phyloP scores from a whole-genome alignment of 2,797 vertebrate genomes.

The Chaetophractus vellerosus region DNA sequence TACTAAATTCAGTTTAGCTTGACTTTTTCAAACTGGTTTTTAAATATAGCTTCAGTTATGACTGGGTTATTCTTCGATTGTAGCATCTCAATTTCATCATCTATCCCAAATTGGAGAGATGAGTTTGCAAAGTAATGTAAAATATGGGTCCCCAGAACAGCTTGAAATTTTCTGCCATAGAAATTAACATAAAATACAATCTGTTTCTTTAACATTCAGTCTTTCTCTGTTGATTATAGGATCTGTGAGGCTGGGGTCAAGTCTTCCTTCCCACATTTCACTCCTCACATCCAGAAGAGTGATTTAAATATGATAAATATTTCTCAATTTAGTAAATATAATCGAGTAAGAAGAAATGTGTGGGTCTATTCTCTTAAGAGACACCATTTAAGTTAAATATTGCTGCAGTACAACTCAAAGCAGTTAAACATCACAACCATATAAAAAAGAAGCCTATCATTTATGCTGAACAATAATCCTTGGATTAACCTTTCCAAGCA shows the following conservation, averaged over 20 bases:
- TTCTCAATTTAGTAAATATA: conserved; percentile 55
- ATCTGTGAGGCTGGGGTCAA: background rate
- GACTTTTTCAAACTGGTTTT: background rate
- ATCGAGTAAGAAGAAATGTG: background rate
- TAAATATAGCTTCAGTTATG: background rate
- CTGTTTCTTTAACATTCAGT: background rate
- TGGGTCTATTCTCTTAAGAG: background rate
- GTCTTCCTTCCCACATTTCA: background rate
- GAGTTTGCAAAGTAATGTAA: background rate
- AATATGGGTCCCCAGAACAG: background rate
- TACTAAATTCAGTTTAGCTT: conserved; percentile 12
- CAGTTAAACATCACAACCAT: conserved; percentile 49
- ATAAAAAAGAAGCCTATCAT: conserved; percentile 22
- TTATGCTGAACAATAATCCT: conserved; percentile 43
- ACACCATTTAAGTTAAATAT: conserved; percentile 30
- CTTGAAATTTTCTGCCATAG: background rate
- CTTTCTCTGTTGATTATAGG: background rate
- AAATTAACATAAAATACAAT: background rate
- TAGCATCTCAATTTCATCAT: background rate
- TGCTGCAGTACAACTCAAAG: conserved; percentile 25
- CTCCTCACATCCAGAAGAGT: background rate
- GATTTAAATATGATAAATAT: conserved; percentile 20
- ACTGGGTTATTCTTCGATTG: background rate
- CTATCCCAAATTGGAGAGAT: background rate
- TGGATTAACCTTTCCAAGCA: conserved; percentile 18